Conservation (phyloP, 2,888 invertebrate genomes). For the Amaurobius ferox region DNA sequence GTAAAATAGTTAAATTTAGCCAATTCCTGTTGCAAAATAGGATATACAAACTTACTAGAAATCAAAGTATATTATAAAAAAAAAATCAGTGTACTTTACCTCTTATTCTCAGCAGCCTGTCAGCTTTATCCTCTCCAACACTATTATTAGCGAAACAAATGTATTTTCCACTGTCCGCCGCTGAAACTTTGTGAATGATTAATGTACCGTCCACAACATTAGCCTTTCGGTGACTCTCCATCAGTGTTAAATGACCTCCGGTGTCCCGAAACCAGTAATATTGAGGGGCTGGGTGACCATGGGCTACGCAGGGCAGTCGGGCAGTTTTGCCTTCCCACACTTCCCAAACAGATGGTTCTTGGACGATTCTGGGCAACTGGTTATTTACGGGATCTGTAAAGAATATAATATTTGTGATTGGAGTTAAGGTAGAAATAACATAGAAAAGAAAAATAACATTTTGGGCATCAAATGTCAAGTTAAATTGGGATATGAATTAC, state of each 20-base stretch:
- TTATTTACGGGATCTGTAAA: slow-evolving; percentile 53
- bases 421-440: no score
- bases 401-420: no score
- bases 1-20: no score
- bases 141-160: slow-evolving; percentile 74
- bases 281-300: slow-evolving; percentile 55
- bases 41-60: no score
- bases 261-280: slow-evolving; percentile 65
- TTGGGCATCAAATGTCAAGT: slow-evolving; percentile 4
- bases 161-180: slow-evolving; percentile 72
- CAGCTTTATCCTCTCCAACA: slow-evolving; percentile 72
- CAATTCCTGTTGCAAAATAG: no score
- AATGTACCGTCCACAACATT: slow-evolving; percentile 60
- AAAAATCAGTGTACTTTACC: slow-evolving; percentile 56
- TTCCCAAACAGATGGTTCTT: slow-evolving; percentile 62
- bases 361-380: slow-evolving; percentile 55
- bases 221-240: slow-evolving; percentile 35
- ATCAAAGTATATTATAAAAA: no score
- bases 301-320: slow-evolving; percentile 65
- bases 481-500: no score
- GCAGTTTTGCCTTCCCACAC: slow-evolving; percentile 68
- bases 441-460: background rate
- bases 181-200: slow-evolving; percentile 56
- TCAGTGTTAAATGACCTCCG: slow-evolving; percentile 46
- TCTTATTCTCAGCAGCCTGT: slow-evolving; percentile 72